Conservation (phyloP, 2,888 invertebrate genomes). For the Catocala nupta region DNA sequence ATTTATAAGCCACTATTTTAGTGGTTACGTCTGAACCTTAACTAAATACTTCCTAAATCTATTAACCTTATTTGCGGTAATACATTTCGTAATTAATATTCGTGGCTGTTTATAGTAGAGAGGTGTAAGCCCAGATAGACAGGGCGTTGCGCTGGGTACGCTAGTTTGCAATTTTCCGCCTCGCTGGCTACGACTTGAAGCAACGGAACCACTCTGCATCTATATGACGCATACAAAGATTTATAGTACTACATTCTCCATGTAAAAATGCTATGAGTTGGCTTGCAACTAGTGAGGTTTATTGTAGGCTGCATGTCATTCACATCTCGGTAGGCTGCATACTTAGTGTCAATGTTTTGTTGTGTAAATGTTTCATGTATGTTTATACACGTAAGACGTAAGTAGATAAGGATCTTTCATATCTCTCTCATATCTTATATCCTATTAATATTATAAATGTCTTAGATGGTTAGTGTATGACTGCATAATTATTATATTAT, state of each 20-base stretch:
- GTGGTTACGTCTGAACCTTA: neutral
- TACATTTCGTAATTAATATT: constrained; percentile 44
- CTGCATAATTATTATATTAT: no score
- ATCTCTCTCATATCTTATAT: no score
- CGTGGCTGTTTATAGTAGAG: constrained; percentile 33
- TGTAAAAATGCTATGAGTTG: constrained; percentile 41
- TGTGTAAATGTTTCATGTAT: no score
- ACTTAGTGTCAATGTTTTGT: no score
- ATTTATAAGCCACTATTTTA: no score
- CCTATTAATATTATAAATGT: no score
- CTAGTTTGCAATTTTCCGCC: constrained; percentile 62
- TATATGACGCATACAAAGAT: constrained; percentile 55
- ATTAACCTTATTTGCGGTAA: constrained; percentile 34
- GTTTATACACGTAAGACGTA: no score
- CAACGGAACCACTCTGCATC: constrained; percentile 43
- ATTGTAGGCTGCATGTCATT: neutral
- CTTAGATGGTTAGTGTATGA: no score
- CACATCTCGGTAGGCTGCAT: neutral
- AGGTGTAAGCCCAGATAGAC: constrained; percentile 41
- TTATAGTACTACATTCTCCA: constrained; percentile 56
- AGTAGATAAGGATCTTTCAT: no score
- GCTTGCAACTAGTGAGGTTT: constrained; percentile 4
- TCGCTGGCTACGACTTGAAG: constrained; percentile 55
- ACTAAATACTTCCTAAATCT: constrained; percentile 14
- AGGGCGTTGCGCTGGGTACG: constrained; percentile 41